Evolutionary conservation across 2,888 invertebrate genomes (phyloP), one percentile per base, ranked within the genome.

Genomic region (Erpobdella octoculata): DNA sequence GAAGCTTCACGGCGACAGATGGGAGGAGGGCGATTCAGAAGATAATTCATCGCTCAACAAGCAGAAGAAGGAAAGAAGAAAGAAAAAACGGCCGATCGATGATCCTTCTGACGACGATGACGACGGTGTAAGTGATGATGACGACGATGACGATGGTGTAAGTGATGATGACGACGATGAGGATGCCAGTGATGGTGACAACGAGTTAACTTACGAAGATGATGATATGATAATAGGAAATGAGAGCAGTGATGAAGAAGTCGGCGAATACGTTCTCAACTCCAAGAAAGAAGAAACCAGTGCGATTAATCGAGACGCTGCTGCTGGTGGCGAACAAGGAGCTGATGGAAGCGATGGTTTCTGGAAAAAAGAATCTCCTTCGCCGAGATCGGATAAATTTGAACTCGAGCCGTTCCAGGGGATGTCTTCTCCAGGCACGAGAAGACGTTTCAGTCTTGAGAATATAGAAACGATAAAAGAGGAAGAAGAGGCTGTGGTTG

Each of bases 391-490:
- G n/a, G n/a, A 53, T 21, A 53, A 25, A 1, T 53, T 28, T 3
- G 53, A 53, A 25, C 21, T 25, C 53, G 53, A 15, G 21, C 21
- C 21, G 21, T 12, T 18, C 53, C 21, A 15, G 53, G 28, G 28
- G 8, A 3, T 28, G 4, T 53, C 53, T 25, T 1, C 53, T 18
- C 28, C 53, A 15, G 28, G 53, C 21, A 53, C 53, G 53, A 53
- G 28, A 53, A 53, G 28, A 9, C 53, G 53, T 28, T 53, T 53
- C 53, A 53, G 53, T 53, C 53, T 53, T 53, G 53, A 53, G 28
- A 53, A 53, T 28, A 53, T 53, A 21, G 53, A 53, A 9, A 2
- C 53, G 9, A 53, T 53, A 21, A 53, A 53, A 9, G 53, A 53
- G 8, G 53, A 53, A 9, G 28, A n/a, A 8, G 53, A 53, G 21